Percentiles rank a stretch among this genome's conserved stretches.
phyloP scores from a whole-genome alignment of 2,888 invertebrate species.

The Drosophila neutralis region DNA sequence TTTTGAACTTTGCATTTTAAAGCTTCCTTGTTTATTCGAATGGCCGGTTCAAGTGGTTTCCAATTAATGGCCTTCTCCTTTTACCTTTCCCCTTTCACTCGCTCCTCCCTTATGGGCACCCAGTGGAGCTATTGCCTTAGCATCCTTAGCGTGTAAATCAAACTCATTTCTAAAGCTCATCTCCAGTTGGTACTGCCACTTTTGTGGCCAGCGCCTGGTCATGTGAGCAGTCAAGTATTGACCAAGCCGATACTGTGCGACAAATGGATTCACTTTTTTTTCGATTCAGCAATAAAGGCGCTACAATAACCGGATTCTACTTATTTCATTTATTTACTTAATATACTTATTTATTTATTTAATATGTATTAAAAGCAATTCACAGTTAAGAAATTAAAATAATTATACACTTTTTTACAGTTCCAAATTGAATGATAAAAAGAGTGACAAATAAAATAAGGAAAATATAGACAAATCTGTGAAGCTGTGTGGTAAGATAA shows the following conservation, averaged over 20 bases:
- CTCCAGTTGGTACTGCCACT: conserved; percentile 3
- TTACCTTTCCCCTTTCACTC: not conserved
- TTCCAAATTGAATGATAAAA: not conserved
- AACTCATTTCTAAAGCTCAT: not conserved
- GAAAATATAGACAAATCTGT: not conserved
- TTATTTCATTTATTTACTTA: not conserved
- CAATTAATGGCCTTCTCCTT: conserved; percentile 33
- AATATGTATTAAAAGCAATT: not conserved
- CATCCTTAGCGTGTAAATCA: conserved; percentile 1
- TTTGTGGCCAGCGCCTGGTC: conserved; percentile 4
- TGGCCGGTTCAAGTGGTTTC: conserved; percentile 43
- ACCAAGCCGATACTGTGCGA: no score
- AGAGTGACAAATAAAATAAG: not conserved
- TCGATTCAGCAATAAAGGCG: not conserved
- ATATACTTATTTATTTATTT: not conserved
- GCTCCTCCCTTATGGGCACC: not conserved
- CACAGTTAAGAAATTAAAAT: not conserved
- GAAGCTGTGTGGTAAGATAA: not conserved
- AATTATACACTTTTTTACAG: not conserved
- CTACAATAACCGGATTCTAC: not conserved
- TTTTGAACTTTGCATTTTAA: conserved; percentile 47
- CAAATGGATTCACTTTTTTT: conserved; percentile 3
- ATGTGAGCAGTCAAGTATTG: not conserved
- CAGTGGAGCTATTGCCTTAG: not conserved
- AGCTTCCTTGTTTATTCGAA: conserved; percentile 38